Conservation (phyloP, 2,797 vertebrate species). For the Gymnoscopelus microlampas region DNA sequence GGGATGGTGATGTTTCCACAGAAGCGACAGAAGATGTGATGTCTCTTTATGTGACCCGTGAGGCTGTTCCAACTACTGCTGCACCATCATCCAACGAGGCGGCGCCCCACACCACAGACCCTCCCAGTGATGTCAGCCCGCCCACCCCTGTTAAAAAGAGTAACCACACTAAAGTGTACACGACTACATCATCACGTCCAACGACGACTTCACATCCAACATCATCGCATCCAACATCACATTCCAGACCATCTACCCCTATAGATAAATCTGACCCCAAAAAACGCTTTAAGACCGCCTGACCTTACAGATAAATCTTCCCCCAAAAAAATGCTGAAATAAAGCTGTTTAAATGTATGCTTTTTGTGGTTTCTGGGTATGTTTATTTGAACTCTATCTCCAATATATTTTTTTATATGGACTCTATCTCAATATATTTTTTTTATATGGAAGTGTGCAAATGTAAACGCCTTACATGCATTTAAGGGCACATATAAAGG, state of each 20-base stretch:
- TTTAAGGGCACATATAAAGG: too few species aligned
- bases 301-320: too few species aligned
- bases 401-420: too few species aligned
- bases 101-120: not conserved
- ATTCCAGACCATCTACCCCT: not conserved
- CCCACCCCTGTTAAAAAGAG: not conserved
- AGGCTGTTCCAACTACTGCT: fast-evolving
- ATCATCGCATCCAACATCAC: too few species aligned
- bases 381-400: too few species aligned
- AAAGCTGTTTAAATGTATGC: too few species aligned
- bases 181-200: fast-evolving
- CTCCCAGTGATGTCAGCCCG: fast-evolving
- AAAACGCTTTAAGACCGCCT: not conserved
- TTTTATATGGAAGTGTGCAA: too few species aligned
- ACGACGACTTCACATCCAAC: conserved; percentile 6
- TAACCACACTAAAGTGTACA: not conserved
- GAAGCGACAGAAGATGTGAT: not conserved
- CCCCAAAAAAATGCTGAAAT: too few species aligned
- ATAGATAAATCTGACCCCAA: conserved; percentile 5
- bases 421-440: too few species aligned
- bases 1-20: not conserved
- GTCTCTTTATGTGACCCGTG: not conserved
- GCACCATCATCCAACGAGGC: too few species aligned
- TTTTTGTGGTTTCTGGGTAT: too few species aligned
- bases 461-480: too few species aligned